A percentile compares a stretch with the other conserved stretches of the same genome.
Conservation (phyloP, 2,113 vertebrate species). For the Anolis carolinensis region DNA sequence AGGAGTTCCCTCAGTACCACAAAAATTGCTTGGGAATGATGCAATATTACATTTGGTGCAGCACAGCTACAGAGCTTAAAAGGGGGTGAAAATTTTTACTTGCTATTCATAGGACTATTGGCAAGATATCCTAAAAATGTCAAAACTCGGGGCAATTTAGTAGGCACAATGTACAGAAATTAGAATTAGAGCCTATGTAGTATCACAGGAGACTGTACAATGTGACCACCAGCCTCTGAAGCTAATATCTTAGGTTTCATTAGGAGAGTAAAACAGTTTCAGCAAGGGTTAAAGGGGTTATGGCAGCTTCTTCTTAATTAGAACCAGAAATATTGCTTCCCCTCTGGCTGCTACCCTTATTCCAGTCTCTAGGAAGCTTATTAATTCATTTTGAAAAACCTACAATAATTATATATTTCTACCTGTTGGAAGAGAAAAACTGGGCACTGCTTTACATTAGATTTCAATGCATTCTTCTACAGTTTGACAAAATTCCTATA, state of each 20-base stretch:
- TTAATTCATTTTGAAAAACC: background rate
- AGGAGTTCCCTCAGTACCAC: no score
- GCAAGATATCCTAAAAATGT: background rate
- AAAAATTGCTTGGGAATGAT: no score
- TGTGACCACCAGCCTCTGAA: background rate
- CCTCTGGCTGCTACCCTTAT: background rate
- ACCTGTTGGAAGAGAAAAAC: background rate
- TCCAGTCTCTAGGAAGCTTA: background rate
- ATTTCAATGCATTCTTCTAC: background rate
- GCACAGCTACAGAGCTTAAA: no score
- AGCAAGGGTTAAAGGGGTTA: background rate
- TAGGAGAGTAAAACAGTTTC: no score
- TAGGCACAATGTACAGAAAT: background rate
- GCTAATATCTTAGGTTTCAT: background rate
- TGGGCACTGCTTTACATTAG: background rate
- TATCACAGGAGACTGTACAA: background rate
- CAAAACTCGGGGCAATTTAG: background rate
- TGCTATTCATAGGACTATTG: background rate
- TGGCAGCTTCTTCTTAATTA: background rate
- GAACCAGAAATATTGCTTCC: background rate
- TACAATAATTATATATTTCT: conserved; percentile 2
- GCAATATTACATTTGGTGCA: no score
- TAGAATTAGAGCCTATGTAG: background rate
- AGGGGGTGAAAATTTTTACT: background rate
- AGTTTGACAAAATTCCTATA: background rate